Conservation (phyloP, 1,140 invertebrate genomes). For the Ceratosolen fusciceps region DNA sequence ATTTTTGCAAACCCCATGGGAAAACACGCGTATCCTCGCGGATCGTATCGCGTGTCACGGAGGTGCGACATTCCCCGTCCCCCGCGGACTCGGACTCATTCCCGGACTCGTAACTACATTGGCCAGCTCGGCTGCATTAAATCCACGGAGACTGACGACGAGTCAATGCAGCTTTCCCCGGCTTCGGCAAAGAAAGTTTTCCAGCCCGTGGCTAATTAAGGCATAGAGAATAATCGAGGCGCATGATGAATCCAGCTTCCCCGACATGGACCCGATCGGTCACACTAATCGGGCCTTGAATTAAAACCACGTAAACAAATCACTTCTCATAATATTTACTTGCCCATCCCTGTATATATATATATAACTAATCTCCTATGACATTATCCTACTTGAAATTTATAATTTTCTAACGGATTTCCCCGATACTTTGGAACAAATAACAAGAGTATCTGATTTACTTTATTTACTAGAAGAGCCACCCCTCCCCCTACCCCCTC, state of each 20-base stretch:
- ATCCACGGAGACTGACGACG: no score
- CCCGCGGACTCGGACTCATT: not conserved
- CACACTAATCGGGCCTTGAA: not conserved
- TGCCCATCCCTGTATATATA: not conserved
- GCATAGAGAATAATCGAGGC: not conserved
- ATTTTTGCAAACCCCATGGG: no score
- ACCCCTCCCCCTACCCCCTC: no score
- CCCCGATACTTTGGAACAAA: not conserved
- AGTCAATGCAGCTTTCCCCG: no score
- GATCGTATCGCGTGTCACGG: no score
- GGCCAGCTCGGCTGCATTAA: not conserved
- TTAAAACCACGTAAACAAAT: not conserved
- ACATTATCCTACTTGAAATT: not conserved
- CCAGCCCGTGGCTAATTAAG: not conserved
- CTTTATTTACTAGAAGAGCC: not conserved
- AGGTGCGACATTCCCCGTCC: not conserved
- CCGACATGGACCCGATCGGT: not conserved
- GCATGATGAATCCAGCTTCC: not conserved
- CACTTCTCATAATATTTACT: not conserved
- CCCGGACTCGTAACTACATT: not conserved
- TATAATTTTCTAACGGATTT: not conserved
- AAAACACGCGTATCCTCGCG: no score
- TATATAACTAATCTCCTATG: no score
- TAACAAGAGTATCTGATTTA: not conserved
- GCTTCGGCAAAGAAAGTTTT: not conserved